Percentiles rank a stretch among this genome's conserved stretches.
These are phyloP conservation scores for Nesidiocoris tenuis DNA, from an alignment of 2,888 invertebrate species.

Conservation along the genomic window DNA sequence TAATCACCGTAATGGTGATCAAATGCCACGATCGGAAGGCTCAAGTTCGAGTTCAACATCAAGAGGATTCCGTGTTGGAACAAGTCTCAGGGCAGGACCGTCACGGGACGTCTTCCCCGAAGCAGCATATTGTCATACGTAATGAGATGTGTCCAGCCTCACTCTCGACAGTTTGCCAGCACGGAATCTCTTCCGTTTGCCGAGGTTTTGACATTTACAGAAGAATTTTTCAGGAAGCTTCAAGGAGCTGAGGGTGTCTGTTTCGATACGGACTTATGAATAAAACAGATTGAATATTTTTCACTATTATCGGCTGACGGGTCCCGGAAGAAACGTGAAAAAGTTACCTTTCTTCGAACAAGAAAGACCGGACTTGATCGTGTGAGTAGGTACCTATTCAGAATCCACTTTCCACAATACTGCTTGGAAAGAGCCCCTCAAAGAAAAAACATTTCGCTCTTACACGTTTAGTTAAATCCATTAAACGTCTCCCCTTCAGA, in stretches of 20 bases:
- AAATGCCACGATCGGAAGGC: constrained; percentile 23
- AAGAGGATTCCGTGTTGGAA: not conserved
- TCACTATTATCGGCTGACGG: no score
- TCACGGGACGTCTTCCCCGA: constrained; percentile 22
- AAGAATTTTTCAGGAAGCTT: not conserved
- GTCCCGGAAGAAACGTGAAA: no score
- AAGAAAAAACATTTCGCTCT: no score
- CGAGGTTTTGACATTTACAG: not conserved
- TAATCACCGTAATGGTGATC: constrained; percentile 39
- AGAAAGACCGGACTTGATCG: no score
- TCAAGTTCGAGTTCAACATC: constrained; percentile 6
- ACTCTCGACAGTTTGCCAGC: not conserved
- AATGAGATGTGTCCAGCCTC: constrained; percentile 31
- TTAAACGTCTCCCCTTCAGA: no score
- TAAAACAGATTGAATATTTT: no score
- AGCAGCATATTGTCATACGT: constrained; percentile 34
- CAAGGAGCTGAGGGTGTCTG: constrained; percentile 10
- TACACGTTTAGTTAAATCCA: no score
- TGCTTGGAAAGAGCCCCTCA: no score
- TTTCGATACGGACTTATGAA: constrained; percentile 21
- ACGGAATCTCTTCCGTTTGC: not conserved
- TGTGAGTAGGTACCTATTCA: no score
- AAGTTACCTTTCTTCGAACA: no score
- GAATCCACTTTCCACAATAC: no score
- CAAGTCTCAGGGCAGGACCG: constrained; percentile 9